A percentile compares a stretch with the other conserved stretches of the same genome.
Evolutionary conservation across 2,888 invertebrate genomes (phyloP).

Genomic region (Drosophila koepferae): DNA sequence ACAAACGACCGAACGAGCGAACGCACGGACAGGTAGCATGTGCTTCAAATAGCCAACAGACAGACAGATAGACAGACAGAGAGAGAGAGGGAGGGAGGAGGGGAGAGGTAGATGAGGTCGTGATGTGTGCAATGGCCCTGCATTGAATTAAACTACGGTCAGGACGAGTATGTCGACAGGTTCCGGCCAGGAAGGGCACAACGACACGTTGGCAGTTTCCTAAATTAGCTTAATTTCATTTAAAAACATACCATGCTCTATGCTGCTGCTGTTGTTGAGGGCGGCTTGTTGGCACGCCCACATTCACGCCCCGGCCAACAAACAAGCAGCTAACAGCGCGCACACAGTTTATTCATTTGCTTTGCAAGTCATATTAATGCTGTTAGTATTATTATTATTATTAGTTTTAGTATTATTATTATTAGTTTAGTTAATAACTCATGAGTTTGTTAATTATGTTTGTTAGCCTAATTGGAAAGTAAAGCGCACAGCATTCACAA

Average conservation of each 20-base stretch:
- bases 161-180: conserved; percentile 42
- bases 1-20: conserved; percentile 10
- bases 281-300: background rate
- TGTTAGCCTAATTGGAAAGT: conserved; percentile 66
- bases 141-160: conserved; percentile 67
- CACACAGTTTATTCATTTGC: background rate
- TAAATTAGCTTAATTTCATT: conserved; percentile 80
- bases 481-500: conserved; percentile 18
- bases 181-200: conserved; percentile 27
- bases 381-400: conserved; percentile 12
- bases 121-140: conserved; percentile 43
- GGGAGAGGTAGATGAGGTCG: conserved; percentile 34
- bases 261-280: background rate
- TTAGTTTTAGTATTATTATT: conserved; percentile 9
- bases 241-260: conserved; percentile 61
- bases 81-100: background rate
- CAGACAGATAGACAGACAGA: conserved; percentile 12
- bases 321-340: background rate
- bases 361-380: conserved; percentile 15
- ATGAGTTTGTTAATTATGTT: conserved; percentile 73
- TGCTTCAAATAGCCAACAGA: conserved; percentile 66
- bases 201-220: conserved; percentile 64
- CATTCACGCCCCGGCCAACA: background rate
- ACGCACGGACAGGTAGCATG: conserved; percentile 65
- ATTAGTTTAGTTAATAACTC: conserved; percentile 61